Conservation (phyloP, 2,888 invertebrate genomes). For the Meganola albula region DNA sequence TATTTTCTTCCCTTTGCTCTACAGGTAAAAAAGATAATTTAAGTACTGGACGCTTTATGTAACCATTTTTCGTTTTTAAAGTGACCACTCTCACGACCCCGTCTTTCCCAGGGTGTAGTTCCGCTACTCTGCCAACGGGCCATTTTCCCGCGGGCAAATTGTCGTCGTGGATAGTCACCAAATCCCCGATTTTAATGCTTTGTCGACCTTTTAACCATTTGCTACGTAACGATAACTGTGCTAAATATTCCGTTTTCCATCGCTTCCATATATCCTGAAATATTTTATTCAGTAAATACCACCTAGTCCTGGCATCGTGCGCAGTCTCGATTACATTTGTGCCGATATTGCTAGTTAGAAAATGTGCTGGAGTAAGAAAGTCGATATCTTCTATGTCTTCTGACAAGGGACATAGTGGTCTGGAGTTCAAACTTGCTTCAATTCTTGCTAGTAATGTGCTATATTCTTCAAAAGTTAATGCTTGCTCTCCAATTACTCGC, state of each 20-base stretch:
- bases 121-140: conserved; percentile 1
- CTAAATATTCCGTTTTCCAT: not conserved
- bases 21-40: conserved; percentile 1
- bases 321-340: conserved; percentile 2
- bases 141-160: conserved; percentile 1
- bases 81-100: not conserved
- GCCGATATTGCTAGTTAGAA: not conserved
- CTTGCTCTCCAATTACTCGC: too few species aligned
- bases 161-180: not conserved
- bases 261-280: conserved; percentile 3
- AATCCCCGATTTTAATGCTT: not conserved
- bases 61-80: not conserved
- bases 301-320: conserved; percentile 6
- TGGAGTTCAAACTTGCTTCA: too few species aligned
- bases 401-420: not conserved
- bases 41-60: not conserved
- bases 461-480: too few species aligned
- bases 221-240: not conserved
- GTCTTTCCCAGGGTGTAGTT: conserved; percentile 1
- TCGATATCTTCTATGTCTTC: conserved; percentile 5
- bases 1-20: not conserved
- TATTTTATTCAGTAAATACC: conserved; percentile 4
- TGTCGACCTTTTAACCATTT: not conserved
- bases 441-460: not conserved
- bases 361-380: not conserved